phyloP scores from a whole-genome alignment of 2,888 invertebrate species.

The Nephrotoma guestfalica region DNA sequence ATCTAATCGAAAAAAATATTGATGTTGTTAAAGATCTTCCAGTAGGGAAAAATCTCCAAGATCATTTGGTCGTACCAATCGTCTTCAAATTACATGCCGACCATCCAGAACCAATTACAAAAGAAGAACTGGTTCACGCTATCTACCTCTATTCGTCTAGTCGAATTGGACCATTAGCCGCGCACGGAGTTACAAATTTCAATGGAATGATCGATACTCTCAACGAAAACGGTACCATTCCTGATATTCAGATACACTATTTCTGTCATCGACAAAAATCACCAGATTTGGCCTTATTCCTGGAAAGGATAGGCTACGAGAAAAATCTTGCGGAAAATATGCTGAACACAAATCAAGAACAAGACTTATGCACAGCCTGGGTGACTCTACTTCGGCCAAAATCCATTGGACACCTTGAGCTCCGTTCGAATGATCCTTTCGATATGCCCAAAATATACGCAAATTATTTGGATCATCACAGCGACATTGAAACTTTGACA shows the following conservation, averaged over 20 bases:
- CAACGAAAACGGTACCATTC: conserved; percentile 28
- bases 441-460: conserved; percentile 18
- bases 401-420: conserved; percentile 39
- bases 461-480: conserved; percentile 42
- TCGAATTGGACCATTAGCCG: conserved; percentile 34
- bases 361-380: not conserved
- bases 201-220: conserved; percentile 9
- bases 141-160: conserved; percentile 34
- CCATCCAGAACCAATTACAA: conserved; percentile 2
- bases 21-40: conserved; percentile 17
- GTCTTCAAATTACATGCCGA: conserved; percentile 29
- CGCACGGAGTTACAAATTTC: conserved; percentile 26
- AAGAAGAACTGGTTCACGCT: conserved; percentile 16
- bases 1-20: conserved; percentile 18
- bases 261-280: conserved; percentile 21
- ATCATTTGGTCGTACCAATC: conserved; percentile 47
- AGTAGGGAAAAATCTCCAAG: conserved; percentile 65
- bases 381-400: conserved; percentile 33
- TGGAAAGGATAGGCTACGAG: conserved; percentile 14
- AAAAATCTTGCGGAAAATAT: not conserved
- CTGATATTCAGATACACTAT: conserved; percentile 37
- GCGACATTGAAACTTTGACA: conserved; percentile 37
- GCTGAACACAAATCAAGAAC: not conserved
- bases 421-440: conserved; percentile 19
- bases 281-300: conserved; percentile 18